Evolutionary conservation across 2,888 invertebrate species (phyloP).

Genomic region (Lapara coniferarum): DNA sequence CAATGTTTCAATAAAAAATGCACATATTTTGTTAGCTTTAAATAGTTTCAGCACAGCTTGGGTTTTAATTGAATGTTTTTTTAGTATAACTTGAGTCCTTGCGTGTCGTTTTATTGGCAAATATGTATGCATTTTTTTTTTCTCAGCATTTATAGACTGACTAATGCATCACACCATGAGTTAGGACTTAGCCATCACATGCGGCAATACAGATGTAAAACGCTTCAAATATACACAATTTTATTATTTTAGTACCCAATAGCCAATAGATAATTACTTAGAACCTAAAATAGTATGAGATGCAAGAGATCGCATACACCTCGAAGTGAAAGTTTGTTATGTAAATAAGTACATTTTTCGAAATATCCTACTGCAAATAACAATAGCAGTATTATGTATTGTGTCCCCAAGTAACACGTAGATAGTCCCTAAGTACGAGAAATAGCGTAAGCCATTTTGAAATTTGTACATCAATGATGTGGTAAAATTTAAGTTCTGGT

Average conservation of each 20-base stretch:
- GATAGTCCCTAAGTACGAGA: constrained; percentile 54
- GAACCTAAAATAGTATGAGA: constrained; percentile 54
- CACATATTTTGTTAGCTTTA: constrained; percentile 79
- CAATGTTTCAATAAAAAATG: constrained; percentile 37
- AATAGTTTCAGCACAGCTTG: constrained; percentile 67
- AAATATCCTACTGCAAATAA: constrained; percentile 63
- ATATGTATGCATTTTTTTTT: constrained; percentile 47
- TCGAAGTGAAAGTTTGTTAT: constrained; percentile 25
- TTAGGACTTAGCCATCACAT: constrained; percentile 61
- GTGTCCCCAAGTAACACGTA: constrained; percentile 64
- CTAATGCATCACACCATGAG: constrained; percentile 65
- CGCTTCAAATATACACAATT: constrained; percentile 50
- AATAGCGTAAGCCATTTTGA: constrained; percentile 53
- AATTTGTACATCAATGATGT: constrained; percentile 54
- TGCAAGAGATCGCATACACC: constrained; percentile 31
- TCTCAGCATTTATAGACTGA: constrained; percentile 64
- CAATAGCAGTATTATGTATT: constrained; percentile 70
- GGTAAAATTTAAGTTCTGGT: constrained; percentile 30
- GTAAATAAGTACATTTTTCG: constrained; percentile 25
- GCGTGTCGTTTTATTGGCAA: constrained; percentile 50
- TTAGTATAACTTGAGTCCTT: constrained; percentile 36
- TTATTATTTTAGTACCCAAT: constrained; percentile 48
- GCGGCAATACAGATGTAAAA: constrained; percentile 42
- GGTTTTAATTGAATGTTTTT: constrained; percentile 42
- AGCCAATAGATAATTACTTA: constrained; percentile 48